A percentile compares a stretch with the other conserved stretches of the same genome.
Conservation (phyloP, 1,140 invertebrate genomes). For the Hesperophylax magnus region DNA sequence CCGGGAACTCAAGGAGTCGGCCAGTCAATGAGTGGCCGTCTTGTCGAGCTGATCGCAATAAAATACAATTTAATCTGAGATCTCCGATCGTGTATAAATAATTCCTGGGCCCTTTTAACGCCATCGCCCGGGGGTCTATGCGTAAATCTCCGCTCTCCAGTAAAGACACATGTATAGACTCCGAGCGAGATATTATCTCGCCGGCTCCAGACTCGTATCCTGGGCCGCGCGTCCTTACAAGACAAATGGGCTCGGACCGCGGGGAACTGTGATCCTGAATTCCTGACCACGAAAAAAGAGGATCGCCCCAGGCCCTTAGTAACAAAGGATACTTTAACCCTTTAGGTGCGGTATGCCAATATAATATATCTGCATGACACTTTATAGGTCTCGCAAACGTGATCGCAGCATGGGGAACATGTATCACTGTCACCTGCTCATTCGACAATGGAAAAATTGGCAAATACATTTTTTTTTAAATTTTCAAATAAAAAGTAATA, state of each 20-base stretch:
- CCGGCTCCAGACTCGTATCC: neutral
- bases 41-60: slow-evolving; percentile 9
- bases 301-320: neutral
- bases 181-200: slow-evolving; percentile 3
- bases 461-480: too few species aligned
- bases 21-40: neutral
- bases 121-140: slow-evolving; percentile 4
- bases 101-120: slow-evolving; percentile 21
- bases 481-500: too few species aligned
- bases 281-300: slow-evolving; percentile 20
- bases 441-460: too few species aligned
- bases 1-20: too few species aligned
- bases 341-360: too few species aligned
- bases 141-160: slow-evolving; percentile 6
- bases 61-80: slow-evolving; percentile 32
- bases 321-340: too few species aligned
- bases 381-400: too few species aligned
- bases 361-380: too few species aligned
- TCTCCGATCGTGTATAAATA: slow-evolving; percentile 25
- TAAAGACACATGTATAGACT: too few species aligned
- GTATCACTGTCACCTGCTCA: too few species aligned
- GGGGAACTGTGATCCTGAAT: slow-evolving; percentile 9
- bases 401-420: too few species aligned
- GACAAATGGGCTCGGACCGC: slow-evolving; percentile 6
- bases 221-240: neutral